phyloP scores from a whole-genome alignment of 2,113 vertebrate genomes.

The Syrmaticus mikado region DNA sequence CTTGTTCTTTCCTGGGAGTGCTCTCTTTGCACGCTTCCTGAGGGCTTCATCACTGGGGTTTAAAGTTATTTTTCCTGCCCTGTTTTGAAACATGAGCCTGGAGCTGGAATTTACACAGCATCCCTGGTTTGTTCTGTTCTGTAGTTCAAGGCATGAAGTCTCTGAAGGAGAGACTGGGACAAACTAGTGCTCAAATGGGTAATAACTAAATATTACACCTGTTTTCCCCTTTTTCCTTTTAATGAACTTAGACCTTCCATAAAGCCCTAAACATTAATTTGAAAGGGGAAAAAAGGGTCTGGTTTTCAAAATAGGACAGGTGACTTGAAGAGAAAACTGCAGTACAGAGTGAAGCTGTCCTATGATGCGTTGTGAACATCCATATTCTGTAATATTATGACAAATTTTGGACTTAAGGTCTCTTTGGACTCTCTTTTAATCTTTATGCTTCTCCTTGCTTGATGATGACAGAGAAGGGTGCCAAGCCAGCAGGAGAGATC shows the following conservation, averaged over 20 bases:
- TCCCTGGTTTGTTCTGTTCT: neutral
- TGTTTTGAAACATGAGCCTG: neutral
- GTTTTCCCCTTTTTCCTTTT: accelerated
- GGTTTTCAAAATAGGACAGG: neutral
- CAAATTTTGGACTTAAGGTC: accelerated
- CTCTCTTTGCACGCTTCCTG: accelerated
- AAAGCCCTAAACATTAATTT: neutral
- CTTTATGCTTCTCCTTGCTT: accelerated
- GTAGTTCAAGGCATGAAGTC: slow-evolving; percentile 77
- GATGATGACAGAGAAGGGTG: slow-evolving; percentile 54
- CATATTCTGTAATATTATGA: neutral
- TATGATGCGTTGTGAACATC: neutral
- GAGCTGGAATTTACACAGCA: neutral
- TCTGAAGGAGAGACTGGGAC: slow-evolving; percentile 85
- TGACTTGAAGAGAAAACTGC: neutral
- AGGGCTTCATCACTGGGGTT: neutral
- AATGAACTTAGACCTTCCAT: neutral
- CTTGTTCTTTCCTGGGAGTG: neutral
- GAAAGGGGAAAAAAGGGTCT: neutral
- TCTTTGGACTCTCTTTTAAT: neutral
- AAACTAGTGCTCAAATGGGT: slow-evolving; percentile 74
- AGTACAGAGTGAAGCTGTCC: neutral
- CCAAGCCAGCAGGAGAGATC: slow-evolving; percentile 79
- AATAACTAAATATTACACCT: neutral
- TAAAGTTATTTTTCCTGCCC: neutral